A percentile compares a stretch with the other conserved stretches of the same genome.
Evolutionary conservation across 2,797 vertebrate species (phyloP).

Genomic region (Kryptolebias ocellatus): DNA sequence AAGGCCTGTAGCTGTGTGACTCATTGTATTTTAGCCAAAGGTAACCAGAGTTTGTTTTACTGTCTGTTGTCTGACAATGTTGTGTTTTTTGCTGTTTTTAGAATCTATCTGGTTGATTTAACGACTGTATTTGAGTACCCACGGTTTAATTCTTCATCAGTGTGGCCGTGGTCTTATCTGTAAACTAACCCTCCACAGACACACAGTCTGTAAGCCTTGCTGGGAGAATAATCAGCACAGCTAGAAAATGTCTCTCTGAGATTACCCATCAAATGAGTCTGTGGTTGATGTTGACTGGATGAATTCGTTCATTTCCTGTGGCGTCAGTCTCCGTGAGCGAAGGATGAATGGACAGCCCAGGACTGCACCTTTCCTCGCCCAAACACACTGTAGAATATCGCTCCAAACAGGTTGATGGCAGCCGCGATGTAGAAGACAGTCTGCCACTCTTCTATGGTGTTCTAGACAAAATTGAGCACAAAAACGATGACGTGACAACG

Average conservation of each 20-base stretch:
- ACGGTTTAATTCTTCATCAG: background rate
- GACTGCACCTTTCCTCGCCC: slow-evolving; percentile 89
- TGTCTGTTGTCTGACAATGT: too few relatives aligned
- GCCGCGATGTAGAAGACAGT: slow-evolving; percentile 94
- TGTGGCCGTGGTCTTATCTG: background rate
- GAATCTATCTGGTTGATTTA: background rate
- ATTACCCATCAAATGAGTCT: background rate
- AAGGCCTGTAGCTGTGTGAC: background rate
- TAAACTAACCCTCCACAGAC: too few relatives aligned
- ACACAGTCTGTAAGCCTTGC: too few relatives aligned
- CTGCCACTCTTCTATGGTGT: slow-evolving; percentile 93
- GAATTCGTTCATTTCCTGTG: background rate
- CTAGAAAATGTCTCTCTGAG: background rate
- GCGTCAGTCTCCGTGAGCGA: slow-evolving; percentile 79
- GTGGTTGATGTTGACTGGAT: background rate
- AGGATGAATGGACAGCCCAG: slow-evolving; percentile 86
- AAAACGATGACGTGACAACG: background rate
- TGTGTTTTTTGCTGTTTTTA: too few relatives aligned
- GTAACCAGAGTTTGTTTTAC: too few relatives aligned
- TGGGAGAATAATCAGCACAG: background rate
- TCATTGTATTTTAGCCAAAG: too few relatives aligned
- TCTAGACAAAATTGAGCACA: slow-evolving; percentile 77
- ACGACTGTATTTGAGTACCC: background rate
- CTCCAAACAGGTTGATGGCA: slow-evolving; percentile 90
- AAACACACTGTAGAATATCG: slow-evolving; percentile 89